phyloP scores from a whole-genome alignment of 1,140 invertebrate genomes.

The Bilobella aurantiaca region DNA sequence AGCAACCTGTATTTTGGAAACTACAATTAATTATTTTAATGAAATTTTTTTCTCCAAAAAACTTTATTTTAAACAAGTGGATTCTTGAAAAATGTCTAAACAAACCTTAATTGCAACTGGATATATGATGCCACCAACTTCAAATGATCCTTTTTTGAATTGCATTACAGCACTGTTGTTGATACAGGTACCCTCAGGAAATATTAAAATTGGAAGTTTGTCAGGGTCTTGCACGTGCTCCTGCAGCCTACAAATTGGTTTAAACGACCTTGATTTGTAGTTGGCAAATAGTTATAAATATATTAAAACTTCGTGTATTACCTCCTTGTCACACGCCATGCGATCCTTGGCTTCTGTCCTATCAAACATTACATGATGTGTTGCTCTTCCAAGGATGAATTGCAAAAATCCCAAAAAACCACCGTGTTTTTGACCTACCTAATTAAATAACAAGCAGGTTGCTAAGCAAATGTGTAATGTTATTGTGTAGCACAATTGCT shows the following conservation, averaged over 20 bases:
- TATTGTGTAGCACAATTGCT: no score
- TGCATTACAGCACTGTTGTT: slow-evolving; percentile 99
- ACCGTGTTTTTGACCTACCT: slow-evolving; percentile 74
- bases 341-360: slow-evolving; percentile 89
- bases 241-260: slow-evolving; percentile 51
- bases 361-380: slow-evolving; percentile 41
- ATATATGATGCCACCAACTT: slow-evolving; percentile 89
- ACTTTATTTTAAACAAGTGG: no score
- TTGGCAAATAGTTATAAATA: slow-evolving; percentile 9
- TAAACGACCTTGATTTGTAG: not conserved
- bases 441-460: no score
- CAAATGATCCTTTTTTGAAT: slow-evolving; percentile 99
- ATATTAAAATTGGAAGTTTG: slow-evolving; percentile 96
- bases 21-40: slow-evolving; percentile 3
- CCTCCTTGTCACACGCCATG: slow-evolving; percentile 68
- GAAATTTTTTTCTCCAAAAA: slow-evolving; percentile 37
- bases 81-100: no score
- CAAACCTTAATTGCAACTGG: slow-evolving; percentile 80
- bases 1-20: no score
- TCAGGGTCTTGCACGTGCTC: slow-evolving; percentile 82
- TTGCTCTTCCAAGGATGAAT: slow-evolving; percentile 33
- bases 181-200: slow-evolving; percentile 98
- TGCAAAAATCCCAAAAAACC: slow-evolving; percentile 91
- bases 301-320: not conserved
- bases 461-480: no score